A percentile compares a stretch with the other conserved stretches of the same genome.
These are phyloP conservation scores for Stenolophus ochropezus DNA, from an alignment of 2,888 invertebrate genomes.

Conservation along the genomic window DNA sequence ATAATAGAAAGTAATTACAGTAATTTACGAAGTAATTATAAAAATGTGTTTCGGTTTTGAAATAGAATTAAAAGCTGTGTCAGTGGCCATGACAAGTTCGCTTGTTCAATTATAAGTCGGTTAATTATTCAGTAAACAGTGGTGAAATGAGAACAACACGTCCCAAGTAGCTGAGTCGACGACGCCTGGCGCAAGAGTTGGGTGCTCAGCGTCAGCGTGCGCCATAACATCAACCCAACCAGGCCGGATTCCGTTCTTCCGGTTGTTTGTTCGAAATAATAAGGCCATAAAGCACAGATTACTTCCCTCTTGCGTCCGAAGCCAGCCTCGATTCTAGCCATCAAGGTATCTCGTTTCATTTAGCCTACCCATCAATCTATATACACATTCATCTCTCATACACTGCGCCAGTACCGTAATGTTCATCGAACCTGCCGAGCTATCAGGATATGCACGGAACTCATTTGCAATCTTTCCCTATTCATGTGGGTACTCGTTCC, in stretches of 20 bases:
- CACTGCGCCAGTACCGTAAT: neutral
- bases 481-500: no score
- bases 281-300: conserved; percentile 54
- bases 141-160: conserved; percentile 42
- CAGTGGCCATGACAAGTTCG: conserved; percentile 22
- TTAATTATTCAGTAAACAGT: conserved; percentile 52
- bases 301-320: conserved; percentile 24
- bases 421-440: no score
- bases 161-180: conserved; percentile 26
- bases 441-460: no score
- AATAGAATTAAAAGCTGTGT: conserved; percentile 22
- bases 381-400: neutral
- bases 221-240: conserved; percentile 41
- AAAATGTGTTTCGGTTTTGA: conserved; percentile 21
- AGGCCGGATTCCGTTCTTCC: conserved; percentile 49
- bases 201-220: neutral
- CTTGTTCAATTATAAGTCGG: conserved; percentile 43
- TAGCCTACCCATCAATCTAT: conserved; percentile 41
- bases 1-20: neutral
- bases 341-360: conserved; percentile 40
- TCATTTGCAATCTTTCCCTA: no score
- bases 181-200: neutral
- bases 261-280: conserved; percentile 54
- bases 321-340: neutral
- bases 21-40: neutral